phyloP scores from a whole-genome alignment of 1,140 invertebrate genomes.

The Drosophila pruinosa region DNA sequence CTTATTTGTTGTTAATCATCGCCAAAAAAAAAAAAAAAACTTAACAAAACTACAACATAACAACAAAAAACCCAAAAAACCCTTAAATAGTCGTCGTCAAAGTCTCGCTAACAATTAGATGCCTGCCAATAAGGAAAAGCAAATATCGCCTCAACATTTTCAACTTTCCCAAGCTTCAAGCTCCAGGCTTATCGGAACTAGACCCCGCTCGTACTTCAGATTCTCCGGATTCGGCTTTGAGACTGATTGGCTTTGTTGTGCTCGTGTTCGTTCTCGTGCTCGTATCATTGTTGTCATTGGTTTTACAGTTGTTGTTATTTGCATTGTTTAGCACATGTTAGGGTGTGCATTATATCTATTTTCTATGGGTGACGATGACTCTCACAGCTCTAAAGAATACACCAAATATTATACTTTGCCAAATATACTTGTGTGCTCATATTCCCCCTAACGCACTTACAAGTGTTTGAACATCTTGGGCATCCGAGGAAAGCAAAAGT shows the following conservation, averaged over 20 bases:
- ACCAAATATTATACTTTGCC: conserved; percentile 32
- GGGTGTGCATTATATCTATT: conserved; percentile 36
- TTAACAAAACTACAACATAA: too few species aligned
- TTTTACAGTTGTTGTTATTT: conserved; percentile 30
- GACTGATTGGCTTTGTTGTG: conserved; percentile 23
- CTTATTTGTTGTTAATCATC: conserved; percentile 60
- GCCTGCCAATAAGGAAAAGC: conserved; percentile 71
- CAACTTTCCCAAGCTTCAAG: conserved; percentile 44
- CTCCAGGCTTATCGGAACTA: conserved; percentile 12
- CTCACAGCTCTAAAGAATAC: conserved; percentile 32
- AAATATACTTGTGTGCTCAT: conserved; percentile 31
- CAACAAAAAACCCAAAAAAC: conserved; percentile 41
- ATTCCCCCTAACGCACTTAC: neutral
- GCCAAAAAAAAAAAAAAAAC: conserved; percentile 42
- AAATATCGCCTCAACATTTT: conserved; percentile 35
- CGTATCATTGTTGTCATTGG: conserved; percentile 12
- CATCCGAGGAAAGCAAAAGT: conserved; percentile 8
- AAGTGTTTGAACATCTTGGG: neutral
- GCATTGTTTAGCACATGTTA: conserved; percentile 37
- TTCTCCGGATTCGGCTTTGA: conserved; percentile 25
- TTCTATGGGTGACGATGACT: conserved; percentile 33
- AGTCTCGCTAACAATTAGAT: conserved; percentile 59
- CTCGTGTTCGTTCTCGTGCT: neutral
- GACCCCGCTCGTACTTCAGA: neutral
- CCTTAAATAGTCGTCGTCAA: conserved; percentile 70